These are phyloP conservation scores for Epinephelus coioides DNA, from an alignment of 2,797 vertebrate species.

Conservation along the genomic window DNA sequence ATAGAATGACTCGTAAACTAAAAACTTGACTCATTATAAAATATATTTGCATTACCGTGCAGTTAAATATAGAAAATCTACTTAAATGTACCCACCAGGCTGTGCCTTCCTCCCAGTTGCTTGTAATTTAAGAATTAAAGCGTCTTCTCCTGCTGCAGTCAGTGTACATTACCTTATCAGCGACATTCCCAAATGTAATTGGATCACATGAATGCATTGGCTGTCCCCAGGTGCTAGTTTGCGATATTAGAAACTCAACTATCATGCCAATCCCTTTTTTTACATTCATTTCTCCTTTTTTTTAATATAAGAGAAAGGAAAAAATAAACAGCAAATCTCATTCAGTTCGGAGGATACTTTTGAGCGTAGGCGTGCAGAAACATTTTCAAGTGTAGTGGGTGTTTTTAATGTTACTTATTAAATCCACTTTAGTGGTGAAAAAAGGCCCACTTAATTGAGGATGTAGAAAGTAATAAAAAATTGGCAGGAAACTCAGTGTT, in stretches of 20 bases:
- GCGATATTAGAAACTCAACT: background rate
- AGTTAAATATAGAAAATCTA: background rate
- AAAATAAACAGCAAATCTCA: background rate
- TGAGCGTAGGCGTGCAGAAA: background rate
- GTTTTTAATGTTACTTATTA: background rate
- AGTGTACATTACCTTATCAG: background rate
- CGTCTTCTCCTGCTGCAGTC: background rate
- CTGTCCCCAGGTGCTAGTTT: background rate
- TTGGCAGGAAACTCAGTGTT: background rate
- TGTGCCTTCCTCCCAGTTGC: too few relatives aligned
- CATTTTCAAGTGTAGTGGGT: background rate
- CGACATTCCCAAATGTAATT: background rate
- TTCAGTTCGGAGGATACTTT: background rate
- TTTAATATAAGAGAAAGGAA: background rate
- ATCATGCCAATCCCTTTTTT: background rate
- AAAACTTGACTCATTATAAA: too few relatives aligned
- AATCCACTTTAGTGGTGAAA: background rate
- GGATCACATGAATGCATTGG: background rate
- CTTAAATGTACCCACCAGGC: background rate
- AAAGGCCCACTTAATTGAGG: background rate
- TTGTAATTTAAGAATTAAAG: background rate
- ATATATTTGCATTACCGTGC: too few relatives aligned
- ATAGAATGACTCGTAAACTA: too few relatives aligned
- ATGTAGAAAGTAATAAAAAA: background rate
- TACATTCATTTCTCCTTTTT: background rate